Base-by-base conservation (phyloP, 2,888 invertebrate genomes). In the Phengaris arion region DNA sequence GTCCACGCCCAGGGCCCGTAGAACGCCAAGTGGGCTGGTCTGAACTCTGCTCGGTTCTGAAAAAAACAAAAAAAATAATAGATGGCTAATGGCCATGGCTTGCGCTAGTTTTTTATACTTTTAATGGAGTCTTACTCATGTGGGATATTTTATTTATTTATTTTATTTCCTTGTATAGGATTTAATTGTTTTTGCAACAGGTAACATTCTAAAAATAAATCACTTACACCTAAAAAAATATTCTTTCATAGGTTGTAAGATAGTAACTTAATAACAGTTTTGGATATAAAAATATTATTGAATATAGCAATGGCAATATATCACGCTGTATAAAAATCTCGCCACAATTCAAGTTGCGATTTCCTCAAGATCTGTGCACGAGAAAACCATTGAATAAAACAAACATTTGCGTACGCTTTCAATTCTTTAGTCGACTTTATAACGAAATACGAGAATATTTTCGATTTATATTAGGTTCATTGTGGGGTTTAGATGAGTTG, bases 1-100 rank as follows among this genome's bases (percentile, higher is more conserved):
- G 97, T 97, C 98, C 98, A 98, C 3, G 97, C 97, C 97, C 97
- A 97, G 0, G 96, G 95, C 0, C 97, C 97, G 85, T 96, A 98
- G 89, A 98, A 97, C 74, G 95, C 87, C 35, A 97, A 90, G 84
- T 98, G 98, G 13, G 97, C 96, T 9, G 97, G 97, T 74, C 97
- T 94, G 79, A 97, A 97, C 78, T 97, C 96, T 0, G 98, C 97
- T 4, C 97, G 94, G 80, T 97, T 97, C 88, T 97, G 83, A 13
- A 81, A 82, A 74, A 78, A 75, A 46, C 4, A 46, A 46, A 46
- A 48, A 6, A 48, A 48, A 48, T 8, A 48, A 48, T 5, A 48
- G 35, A 3, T 35, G 35, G 35, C 4, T 35, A 35, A 35, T 35
- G 35, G 3, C 35, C 35, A 35, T 35, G 35, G 35, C 4, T 35